Conservation (phyloP, 2,113 vertebrate species). For the Cheirogaleus medius region DNA sequence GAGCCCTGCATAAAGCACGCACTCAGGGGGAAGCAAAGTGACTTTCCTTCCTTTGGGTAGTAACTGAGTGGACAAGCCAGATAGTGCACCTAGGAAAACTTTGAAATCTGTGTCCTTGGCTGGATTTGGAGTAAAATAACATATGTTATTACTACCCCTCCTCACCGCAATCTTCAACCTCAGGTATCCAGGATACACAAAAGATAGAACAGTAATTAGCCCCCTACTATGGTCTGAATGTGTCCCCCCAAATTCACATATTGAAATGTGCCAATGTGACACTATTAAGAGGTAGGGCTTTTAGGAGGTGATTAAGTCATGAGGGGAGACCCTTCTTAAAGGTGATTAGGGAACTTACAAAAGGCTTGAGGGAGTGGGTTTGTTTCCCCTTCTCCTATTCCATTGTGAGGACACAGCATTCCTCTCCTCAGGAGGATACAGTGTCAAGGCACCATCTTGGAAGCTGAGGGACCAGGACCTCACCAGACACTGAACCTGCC, state of each 20-base stretch:
- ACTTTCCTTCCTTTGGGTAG: neutral
- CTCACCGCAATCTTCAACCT: neutral
- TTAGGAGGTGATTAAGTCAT: neutral
- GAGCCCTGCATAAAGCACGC: neutral
- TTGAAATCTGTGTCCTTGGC: neutral
- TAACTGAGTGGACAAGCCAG: neutral
- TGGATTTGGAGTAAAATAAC: neutral
- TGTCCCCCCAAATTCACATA: neutral
- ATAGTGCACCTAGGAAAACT: neutral
- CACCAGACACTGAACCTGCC: neutral
- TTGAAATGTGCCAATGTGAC: neutral
- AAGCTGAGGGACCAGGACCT: neutral
- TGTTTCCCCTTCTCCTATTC: neutral
- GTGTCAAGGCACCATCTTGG: neutral
- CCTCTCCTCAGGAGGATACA: too few species aligned
- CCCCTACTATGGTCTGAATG: neutral
- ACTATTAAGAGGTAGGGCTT: neutral
- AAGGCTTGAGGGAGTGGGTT: neutral
- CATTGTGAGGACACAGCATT: neutral
- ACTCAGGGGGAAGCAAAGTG: neutral
- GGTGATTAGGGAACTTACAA: neutral
- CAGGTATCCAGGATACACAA: neutral
- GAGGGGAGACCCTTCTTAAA: neutral
- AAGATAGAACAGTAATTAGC: neutral
- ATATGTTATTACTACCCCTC: too few species aligned